These are phyloP conservation scores for Neoaliturus tenellus DNA, from an alignment of 2,888 invertebrate genomes.

Conservation along the genomic window DNA sequence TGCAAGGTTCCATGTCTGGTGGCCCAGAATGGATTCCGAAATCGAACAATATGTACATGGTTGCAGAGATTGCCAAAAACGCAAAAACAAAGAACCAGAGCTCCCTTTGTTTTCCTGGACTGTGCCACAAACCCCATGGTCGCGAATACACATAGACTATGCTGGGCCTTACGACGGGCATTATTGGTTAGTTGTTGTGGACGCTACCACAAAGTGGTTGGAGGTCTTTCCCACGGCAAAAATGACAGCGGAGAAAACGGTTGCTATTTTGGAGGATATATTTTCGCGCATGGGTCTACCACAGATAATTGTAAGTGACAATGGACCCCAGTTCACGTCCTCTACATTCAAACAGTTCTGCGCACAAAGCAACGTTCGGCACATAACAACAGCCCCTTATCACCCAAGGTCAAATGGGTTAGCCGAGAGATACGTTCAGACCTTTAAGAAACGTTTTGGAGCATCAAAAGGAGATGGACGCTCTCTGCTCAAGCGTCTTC, in stretches of 20 bases:
- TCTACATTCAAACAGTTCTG: conserved; percentile 59
- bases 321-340: conserved; percentile 61
- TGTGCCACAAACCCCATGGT: conserved; percentile 63
- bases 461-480: conserved; percentile 37
- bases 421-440: conserved; percentile 66
- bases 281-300: conserved; percentile 61
- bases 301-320: conserved; percentile 60
- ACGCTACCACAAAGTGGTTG: conserved; percentile 65
- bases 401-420: conserved; percentile 65
- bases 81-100: conserved; percentile 59
- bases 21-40: too few relatives aligned
- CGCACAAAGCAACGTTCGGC: not conserved
- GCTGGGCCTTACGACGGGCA: conserved; percentile 61
- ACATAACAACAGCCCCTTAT: conserved; percentile 60
- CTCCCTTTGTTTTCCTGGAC: conserved; percentile 62
- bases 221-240: conserved; percentile 63
- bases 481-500: conserved; percentile 55
- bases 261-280: conserved; percentile 58
- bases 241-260: conserved; percentile 59
- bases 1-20: conserved; percentile 63
- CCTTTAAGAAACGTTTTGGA: conserved; percentile 61
- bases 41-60: conserved; percentile 59
- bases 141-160: conserved; percentile 65
- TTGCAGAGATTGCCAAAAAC: conserved; percentile 59
- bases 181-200: conserved; percentile 65